These are phyloP conservation scores for Apodemia mormo DNA, from an alignment of 2,888 invertebrate genomes.

Conservation along the genomic window DNA sequence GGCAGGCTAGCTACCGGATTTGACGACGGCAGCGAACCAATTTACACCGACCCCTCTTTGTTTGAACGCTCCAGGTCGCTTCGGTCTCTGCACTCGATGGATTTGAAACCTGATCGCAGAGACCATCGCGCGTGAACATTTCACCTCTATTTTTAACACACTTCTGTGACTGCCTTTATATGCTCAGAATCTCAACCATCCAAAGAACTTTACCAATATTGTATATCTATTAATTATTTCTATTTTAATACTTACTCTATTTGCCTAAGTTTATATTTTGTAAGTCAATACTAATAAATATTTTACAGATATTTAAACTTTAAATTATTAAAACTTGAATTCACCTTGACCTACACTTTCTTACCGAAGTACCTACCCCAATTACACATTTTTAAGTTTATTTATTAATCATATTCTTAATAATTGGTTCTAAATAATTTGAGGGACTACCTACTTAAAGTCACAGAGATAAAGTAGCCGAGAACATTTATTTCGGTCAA, in stretches of 20 bases:
- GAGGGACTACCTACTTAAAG: too few species aligned
- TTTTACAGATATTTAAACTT: conserved; percentile 55
- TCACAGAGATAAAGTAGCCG: too few species aligned
- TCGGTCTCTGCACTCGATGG: conserved; percentile 84
- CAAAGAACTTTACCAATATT: conserved; percentile 36
- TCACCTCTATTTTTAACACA: conserved; percentile 32
- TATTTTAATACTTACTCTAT: conserved; percentile 42
- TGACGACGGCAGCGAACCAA: conserved; percentile 95
- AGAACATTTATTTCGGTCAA: too few species aligned
- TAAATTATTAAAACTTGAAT: conserved; percentile 36
- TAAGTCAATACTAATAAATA: conserved; percentile 68
- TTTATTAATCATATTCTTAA: too few species aligned
- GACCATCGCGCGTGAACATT: conserved; percentile 61
- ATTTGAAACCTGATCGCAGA: conserved; percentile 74
- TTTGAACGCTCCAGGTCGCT: conserved; percentile 92
- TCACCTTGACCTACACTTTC: too few species aligned
- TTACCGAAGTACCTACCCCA: too few species aligned
- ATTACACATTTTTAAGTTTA: too few species aligned
- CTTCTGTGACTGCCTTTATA: conserved; percentile 49
- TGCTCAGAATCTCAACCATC: conserved; percentile 59
- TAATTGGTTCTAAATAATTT: too few species aligned
- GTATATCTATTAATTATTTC: conserved; percentile 22
- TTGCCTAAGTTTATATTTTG: conserved; percentile 48
- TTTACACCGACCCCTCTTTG: conserved; percentile 94
- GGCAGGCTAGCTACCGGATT: conserved; percentile 81